Evolutionary conservation across 2,797 vertebrate species (phyloP).

Genomic region (Mareca strepera): DNA sequence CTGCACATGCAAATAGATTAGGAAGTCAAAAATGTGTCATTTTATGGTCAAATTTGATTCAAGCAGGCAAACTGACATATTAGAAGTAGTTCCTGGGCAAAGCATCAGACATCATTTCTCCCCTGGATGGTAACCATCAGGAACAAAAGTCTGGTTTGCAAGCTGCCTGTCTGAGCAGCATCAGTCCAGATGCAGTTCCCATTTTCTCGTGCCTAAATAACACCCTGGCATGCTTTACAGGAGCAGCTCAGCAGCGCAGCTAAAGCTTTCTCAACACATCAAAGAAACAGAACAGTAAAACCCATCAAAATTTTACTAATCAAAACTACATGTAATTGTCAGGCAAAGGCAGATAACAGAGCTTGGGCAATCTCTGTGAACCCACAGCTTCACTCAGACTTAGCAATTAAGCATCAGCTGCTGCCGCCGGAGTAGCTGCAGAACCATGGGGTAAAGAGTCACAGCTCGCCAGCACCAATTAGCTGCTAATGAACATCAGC

Average conservation of each 20-base stretch:
- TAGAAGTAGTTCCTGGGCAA: background rate
- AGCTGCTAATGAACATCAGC: conserved; percentile 67
- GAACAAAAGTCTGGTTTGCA: background rate
- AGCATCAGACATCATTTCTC: background rate
- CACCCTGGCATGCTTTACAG: background rate
- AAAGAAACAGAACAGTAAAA: conserved; percentile 60
- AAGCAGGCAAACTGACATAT: background rate
- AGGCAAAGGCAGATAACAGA: conserved; percentile 43
- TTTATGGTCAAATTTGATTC: background rate
- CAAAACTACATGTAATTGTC: conserved; percentile 65
- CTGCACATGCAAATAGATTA: background rate
- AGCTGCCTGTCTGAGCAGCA: background rate
- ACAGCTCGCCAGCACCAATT: conserved; percentile 60
- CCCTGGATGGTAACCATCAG: background rate
- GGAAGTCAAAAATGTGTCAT: background rate
- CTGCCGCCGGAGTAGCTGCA: conserved; percentile 3
- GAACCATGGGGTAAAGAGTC: conserved; percentile 33
- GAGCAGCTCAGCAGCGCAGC: background rate
- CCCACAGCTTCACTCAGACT: conserved; percentile 57
- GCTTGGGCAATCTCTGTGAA: conserved; percentile 39
- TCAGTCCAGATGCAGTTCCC: background rate
- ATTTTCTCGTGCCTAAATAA: background rate
- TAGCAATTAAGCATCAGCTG: conserved; percentile 61
- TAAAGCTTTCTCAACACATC: conserved; percentile 56
- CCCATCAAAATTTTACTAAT: conserved; percentile 64